These are phyloP conservation scores for Kuschelorhynchus macadamiae DNA, from an alignment of 2,888 invertebrate species.

Conservation along the genomic window DNA sequence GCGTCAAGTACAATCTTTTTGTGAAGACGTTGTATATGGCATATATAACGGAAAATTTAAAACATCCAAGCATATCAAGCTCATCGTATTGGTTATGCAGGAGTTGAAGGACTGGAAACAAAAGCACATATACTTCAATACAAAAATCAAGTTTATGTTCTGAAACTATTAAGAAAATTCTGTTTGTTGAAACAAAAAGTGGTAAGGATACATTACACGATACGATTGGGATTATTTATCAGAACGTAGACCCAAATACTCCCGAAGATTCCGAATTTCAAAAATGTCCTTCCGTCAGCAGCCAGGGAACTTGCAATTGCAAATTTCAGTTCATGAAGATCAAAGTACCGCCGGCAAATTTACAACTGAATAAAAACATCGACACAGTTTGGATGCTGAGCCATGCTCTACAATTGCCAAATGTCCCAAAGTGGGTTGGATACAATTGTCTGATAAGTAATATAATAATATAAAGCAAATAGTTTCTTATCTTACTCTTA, in stretches of 20 bases:
- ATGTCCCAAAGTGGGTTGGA: constrained; percentile 43
- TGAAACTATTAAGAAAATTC: constrained; percentile 18
- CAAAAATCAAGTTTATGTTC: too few species aligned
- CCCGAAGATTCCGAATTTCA: too few species aligned
- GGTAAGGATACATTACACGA: too few species aligned
- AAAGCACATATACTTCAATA: constrained; percentile 8
- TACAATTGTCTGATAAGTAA: constrained; percentile 46
- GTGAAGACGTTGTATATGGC: constrained; percentile 31
- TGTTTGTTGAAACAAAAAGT: constrained; percentile 30
- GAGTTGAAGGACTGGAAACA: constrained; percentile 21
- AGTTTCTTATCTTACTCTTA: constrained; percentile 57
- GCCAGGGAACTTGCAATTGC: too few species aligned
- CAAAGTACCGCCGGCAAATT: constrained; percentile 9
- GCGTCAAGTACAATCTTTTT: constrained; percentile 27
- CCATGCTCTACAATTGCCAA: constrained; percentile 34
- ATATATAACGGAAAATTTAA: constrained; percentile 27
- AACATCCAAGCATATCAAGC: constrained; percentile 25
- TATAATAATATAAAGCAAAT: constrained; percentile 52
- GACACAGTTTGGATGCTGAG: constrained; percentile 37
- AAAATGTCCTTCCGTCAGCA: too few species aligned
- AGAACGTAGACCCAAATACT: constrained; percentile 4
- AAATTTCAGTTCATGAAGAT: too few species aligned
- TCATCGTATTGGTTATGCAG: constrained; percentile 21
- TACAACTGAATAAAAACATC: constrained; percentile 11
- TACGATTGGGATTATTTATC: not conserved